A percentile compares a stretch with the other conserved stretches of the same genome.
phyloP scores from a whole-genome alignment of 2,113 vertebrate species.

The Taurulus bubalis region DNA sequence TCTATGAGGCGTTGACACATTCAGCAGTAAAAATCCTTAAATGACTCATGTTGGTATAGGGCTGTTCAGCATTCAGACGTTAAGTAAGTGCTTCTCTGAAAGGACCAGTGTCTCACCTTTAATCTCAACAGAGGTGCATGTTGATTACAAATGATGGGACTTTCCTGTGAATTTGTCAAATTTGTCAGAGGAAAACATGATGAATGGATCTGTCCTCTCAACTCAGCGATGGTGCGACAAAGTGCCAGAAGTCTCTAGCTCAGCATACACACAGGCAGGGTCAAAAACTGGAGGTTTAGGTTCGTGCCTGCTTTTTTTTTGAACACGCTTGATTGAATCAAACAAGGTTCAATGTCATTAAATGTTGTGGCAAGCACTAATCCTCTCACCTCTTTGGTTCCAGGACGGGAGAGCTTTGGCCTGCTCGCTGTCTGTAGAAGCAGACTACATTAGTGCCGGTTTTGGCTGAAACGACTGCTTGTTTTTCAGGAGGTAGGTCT shows the following conservation, averaged over 20 bases:
- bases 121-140: constrained; percentile 69
- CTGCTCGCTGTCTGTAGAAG: constrained; percentile 66
- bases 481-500: constrained; percentile 74
- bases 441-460: constrained; percentile 69
- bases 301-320: constrained; percentile 69
- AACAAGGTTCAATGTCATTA: constrained; percentile 78
- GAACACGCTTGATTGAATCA: constrained; percentile 77
- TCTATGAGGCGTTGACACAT: constrained; percentile 12
- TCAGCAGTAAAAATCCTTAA: constrained; percentile 5
- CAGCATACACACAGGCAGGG: constrained; percentile 32
- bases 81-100: constrained; percentile 50
- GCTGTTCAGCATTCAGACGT: constrained; percentile 45
- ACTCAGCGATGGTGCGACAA: constrained; percentile 44
- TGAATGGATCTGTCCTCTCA: constrained; percentile 62
- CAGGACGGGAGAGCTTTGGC: constrained; percentile 70
- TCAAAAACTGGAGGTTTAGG: constrained; percentile 68
- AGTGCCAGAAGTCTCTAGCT: constrained; percentile 48
- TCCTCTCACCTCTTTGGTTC: constrained; percentile 75
- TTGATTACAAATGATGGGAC: constrained; percentile 72
- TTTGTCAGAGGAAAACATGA: constrained; percentile 73
- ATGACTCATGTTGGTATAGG: constrained; percentile 10
- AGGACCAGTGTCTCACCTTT: constrained; percentile 65
- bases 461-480: constrained; percentile 81
- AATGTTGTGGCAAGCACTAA: constrained; percentile 76
- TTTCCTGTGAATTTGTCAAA: constrained; percentile 78